These are phyloP conservation scores for Miniopterus natalensis DNA, from an alignment of 2,113 vertebrate species.

Conservation along the genomic window DNA sequence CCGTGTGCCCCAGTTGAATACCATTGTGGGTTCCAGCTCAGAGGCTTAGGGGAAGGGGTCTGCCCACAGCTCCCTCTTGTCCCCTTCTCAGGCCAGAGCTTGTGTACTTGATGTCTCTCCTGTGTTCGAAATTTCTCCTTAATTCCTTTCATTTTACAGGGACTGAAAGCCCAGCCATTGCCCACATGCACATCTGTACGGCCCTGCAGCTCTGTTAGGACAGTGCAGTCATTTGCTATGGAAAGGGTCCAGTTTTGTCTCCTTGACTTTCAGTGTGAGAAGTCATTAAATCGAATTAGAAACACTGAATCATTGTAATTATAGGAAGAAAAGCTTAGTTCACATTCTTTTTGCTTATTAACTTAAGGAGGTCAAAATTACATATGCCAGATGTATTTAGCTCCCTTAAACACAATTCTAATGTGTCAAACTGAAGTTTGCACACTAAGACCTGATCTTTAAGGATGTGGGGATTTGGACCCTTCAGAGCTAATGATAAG, in stretches of 20 bases:
- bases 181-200: neutral
- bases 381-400: constrained; percentile 34
- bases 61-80: neutral
- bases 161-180: neutral
- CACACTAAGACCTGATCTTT: neutral
- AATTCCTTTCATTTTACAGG: constrained; percentile 5
- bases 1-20: neutral
- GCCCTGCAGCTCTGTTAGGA: neutral
- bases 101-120: neutral
- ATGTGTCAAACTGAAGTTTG: constrained; percentile 65
- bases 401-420: constrained; percentile 8
- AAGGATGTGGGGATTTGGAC: constrained; percentile 54
- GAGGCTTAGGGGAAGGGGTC: neutral
- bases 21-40: too few relatives aligned
- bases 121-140: neutral
- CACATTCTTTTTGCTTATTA: constrained; percentile 38
- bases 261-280: neutral
- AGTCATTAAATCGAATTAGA: neutral
- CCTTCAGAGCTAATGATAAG: constrained; percentile 42
- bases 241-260: constrained; percentile 20
- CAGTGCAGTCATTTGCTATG: neutral
- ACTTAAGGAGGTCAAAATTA: constrained; percentile 66
- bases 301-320: neutral
- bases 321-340: constrained; percentile 34
- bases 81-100: neutral